Conservation (phyloP, 2,888 invertebrate genomes). For the Diogma glabrata region DNA sequence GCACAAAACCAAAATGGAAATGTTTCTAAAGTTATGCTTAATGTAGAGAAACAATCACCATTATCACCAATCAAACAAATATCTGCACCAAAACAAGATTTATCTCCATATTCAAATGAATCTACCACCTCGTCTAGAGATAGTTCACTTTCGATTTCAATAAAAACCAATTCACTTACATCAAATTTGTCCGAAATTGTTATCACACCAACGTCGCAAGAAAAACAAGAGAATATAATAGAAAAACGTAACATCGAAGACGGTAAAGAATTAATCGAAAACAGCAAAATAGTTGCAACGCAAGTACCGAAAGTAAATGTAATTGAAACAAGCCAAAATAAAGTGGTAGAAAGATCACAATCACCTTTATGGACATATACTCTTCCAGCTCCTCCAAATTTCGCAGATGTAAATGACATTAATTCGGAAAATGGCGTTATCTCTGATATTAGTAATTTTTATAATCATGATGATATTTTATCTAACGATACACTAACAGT, state of each 20-base stretch:
- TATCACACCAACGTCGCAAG: neutral
- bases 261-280: conserved; percentile 29
- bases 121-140: conserved; percentile 1
- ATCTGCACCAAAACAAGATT: neutral
- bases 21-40: conserved; percentile 16
- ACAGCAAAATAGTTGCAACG: conserved; percentile 20
- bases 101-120: neutral
- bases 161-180: neutral
- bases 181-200: too few relatives aligned
- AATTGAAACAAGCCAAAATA: neutral
- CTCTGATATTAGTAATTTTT: neutral
- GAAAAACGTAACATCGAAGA: conserved; percentile 19
- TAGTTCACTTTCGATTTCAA: conserved; percentile 4
- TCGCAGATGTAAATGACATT: conserved; percentile 24
- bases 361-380: conserved; percentile 21
- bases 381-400: conserved; percentile 32
- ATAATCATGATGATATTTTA: neutral
- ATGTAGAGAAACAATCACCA: conserved; percentile 8
- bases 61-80: neutral
- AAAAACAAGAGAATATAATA: neutral
- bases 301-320: neutral
- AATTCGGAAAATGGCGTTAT: neutral
- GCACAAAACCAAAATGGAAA: too few relatives aligned
- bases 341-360: conserved; percentile 10
- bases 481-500: conserved; percentile 11